These are phyloP conservation scores for Hippopotamyrus pictus DNA, from an alignment of 2,797 vertebrate genomes.

Conservation along the genomic window DNA sequence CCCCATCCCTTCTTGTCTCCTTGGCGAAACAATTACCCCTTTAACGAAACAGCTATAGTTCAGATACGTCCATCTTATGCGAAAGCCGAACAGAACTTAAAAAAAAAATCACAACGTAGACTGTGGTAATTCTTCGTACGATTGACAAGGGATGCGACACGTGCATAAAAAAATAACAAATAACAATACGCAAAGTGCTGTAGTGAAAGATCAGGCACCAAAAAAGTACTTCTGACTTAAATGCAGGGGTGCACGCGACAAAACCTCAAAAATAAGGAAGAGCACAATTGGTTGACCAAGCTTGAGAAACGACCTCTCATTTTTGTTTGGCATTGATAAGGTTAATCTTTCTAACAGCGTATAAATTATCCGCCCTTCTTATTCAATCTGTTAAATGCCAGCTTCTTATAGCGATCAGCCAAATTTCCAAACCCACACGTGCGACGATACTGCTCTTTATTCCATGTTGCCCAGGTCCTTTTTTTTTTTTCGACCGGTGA, in stretches of 20 bases:
- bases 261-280: slow-evolving; percentile 10
- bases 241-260: neutral
- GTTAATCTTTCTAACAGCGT: neutral
- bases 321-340: slow-evolving; percentile 24
- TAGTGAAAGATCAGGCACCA: slow-evolving; percentile 37
- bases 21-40: slow-evolving; percentile 28
- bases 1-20: neutral
- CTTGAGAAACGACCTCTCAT: slow-evolving; percentile 15
- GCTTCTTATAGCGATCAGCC: neutral
- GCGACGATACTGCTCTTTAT: neutral
- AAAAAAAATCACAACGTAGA: slow-evolving; percentile 34
- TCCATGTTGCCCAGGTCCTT: neutral
- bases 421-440: slow-evolving; percentile 10
- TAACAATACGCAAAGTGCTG: slow-evolving; percentile 42
- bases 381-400: slow-evolving; percentile 13
- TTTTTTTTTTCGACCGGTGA: slow-evolving; percentile 10
- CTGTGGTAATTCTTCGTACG: slow-evolving; percentile 28
- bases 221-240: slow-evolving; percentile 6
- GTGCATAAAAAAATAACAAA: slow-evolving; percentile 43
- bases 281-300: slow-evolving; percentile 18
- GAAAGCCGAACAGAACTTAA: slow-evolving; percentile 31
- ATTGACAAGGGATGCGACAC: slow-evolving; percentile 32
- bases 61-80: slow-evolving; percentile 34
- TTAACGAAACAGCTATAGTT: slow-evolving; percentile 27
- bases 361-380: slow-evolving; percentile 14